A percentile compares a stretch with the other conserved stretches of the same genome.
Evolutionary conservation across 2,113 vertebrate species (phyloP).

Genomic region (Pitta sordida): DNA sequence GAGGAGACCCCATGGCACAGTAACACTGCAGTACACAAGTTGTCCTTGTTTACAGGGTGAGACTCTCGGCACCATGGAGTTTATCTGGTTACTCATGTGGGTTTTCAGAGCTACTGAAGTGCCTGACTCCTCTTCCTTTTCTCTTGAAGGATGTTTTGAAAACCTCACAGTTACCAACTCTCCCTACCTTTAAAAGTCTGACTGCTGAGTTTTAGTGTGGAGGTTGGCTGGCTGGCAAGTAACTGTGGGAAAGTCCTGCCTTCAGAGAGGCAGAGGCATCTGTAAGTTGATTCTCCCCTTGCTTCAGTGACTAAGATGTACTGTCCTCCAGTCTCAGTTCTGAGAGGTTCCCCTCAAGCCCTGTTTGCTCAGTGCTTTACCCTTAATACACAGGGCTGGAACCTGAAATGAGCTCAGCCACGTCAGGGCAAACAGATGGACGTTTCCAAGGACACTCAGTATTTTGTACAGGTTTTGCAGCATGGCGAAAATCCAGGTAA

Average conservation of each 20-base stretch:
- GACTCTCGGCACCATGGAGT: too few relatives aligned
- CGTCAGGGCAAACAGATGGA: background rate
- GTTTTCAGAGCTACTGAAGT: background rate
- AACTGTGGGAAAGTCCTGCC: background rate
- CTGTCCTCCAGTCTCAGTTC: background rate
- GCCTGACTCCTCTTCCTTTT: background rate
- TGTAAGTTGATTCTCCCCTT: background rate
- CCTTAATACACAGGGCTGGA: background rate
- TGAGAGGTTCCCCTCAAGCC: background rate
- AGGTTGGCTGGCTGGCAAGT: background rate
- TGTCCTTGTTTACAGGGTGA: background rate
- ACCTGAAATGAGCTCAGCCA: background rate
- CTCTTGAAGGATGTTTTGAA: background rate
- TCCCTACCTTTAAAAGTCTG: background rate
- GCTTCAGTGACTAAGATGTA: background rate
- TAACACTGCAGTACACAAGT: background rate
- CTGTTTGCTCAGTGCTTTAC: background rate
- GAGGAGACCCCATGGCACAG: background rate
- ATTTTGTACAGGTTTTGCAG: background rate
- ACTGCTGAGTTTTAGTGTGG: background rate
- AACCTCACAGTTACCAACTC: background rate
- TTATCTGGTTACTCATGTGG: accelerated
- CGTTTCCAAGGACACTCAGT: background rate
- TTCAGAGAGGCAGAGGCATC: background rate
- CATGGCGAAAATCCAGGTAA: constrained; percentile 10